These are phyloP conservation scores for Ochlodes sylvanus DNA, from an alignment of 2,888 invertebrate species.

Conservation along the genomic window DNA sequence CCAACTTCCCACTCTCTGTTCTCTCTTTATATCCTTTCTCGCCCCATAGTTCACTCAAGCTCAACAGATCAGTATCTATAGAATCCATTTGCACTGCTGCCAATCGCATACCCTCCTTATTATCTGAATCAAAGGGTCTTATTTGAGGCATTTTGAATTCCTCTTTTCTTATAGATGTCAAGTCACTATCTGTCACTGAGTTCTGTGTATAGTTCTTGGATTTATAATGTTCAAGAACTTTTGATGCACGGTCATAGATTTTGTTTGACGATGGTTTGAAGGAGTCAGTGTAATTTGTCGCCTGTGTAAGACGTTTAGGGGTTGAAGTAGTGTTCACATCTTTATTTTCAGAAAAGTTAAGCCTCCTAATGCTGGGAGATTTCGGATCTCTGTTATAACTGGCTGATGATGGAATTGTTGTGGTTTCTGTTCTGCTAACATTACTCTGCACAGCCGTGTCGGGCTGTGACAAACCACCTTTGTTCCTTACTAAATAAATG, in stretches of 20 bases:
- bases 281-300: conserved; percentile 54
- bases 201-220: conserved; percentile 61
- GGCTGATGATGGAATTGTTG: neutral
- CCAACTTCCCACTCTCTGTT: conserved; percentile 79
- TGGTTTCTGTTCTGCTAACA: conserved; percentile 29
- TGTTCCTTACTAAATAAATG: conserved; percentile 75
- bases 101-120: conserved; percentile 56
- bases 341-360: conserved; percentile 70
- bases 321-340: conserved; percentile 77
- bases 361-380: conserved; percentile 65
- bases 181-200: conserved; percentile 56
- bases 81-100: conserved; percentile 62
- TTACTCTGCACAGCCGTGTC: conserved; percentile 47
- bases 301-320: conserved; percentile 60
- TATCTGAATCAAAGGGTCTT: conserved; percentile 64
- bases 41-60: conserved; percentile 88
- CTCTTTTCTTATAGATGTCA: conserved; percentile 59
- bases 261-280: conserved; percentile 76
- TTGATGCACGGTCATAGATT: conserved; percentile 74
- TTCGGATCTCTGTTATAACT: conserved; percentile 51
- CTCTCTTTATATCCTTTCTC: conserved; percentile 71
- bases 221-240: conserved; percentile 75
- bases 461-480: conserved; percentile 47
- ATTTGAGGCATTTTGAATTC: conserved; percentile 76
- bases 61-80: conserved; percentile 76